A percentile compares a stretch with the other conserved stretches of the same genome.
Evolutionary conservation across 2,797 vertebrate species (phyloP).

Genomic region (Mormyrops boulengeri): DNA sequence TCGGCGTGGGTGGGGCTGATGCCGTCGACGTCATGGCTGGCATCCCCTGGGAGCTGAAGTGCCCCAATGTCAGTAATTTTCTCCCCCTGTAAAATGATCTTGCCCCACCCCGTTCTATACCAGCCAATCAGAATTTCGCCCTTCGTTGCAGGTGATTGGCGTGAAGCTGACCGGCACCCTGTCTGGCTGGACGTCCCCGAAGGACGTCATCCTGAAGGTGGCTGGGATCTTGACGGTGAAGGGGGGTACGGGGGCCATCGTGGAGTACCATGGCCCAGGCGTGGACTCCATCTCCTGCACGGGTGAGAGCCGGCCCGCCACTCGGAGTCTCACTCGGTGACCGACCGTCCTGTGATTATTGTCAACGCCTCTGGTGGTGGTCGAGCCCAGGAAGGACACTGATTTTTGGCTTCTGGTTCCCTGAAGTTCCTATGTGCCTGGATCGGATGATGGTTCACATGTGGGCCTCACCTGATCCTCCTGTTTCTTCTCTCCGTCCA

Average conservation of each 20-base stretch:
- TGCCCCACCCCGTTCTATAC: not conserved
- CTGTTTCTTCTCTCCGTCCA: not conserved
- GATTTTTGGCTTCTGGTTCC: not conserved
- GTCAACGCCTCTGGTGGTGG: not conserved
- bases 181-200: conserved; percentile 90
- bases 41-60: conserved; percentile 97
- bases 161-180: conserved; percentile 83
- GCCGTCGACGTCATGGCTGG: conserved; percentile 97
- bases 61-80: conserved; percentile 75
- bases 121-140: not conserved
- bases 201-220: conserved; percentile 93
- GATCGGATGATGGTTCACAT: not conserved
- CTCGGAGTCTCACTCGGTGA: not conserved
- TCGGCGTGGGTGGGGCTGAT: conserved; percentile 92
- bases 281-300: conserved; percentile 93
- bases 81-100: not conserved
- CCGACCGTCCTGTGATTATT: not conserved
- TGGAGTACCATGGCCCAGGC: conserved; percentile 89
- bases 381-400: not conserved
- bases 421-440: not conserved
- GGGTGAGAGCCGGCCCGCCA: conserved; percentile 43
- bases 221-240: conserved; percentile 93
- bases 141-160: conserved; percentile 77
- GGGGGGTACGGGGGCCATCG: conserved; percentile 89
- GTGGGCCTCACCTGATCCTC: not conserved